Base-by-base conservation (phyloP, 2,113 vertebrate species). In the Microtus oregoni region DNA sequence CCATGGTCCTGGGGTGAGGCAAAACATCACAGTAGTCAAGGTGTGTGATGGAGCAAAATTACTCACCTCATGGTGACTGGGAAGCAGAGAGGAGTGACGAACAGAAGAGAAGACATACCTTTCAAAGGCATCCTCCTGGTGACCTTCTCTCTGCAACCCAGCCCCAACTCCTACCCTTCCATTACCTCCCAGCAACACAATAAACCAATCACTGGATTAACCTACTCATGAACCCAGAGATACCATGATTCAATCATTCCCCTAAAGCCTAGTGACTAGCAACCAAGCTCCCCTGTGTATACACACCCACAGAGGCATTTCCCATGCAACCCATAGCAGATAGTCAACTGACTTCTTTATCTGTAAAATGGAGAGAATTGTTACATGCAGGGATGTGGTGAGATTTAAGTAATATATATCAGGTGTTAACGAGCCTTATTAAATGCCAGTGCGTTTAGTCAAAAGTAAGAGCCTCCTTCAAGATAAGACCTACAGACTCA, bases 321-420 rank as follows among this genome's bases (percentile, higher is more conserved):
- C 32, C 78, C 22, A 52, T n/a, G 75, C 58, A 67, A 78, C 50
- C 41, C 41, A n/a, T 15, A 76, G 32, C 11, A 47, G 70, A 86
- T 58, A 87, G 73, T 77, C 72, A 96, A 75, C 41, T 79, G 96
- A 32, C 50, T 96, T 94, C 78, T 47, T 73, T 32, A 76, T 13
- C 8, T 92, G 58, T 89, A 81, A 95, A 96, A 96, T 90, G 70
- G 17, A 5, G 44, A 2, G 58, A 86, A 95, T 77, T 55, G 90
- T 55, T 79, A n/a, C 15, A 13, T 38, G 13, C 13, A 79, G 22
- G 7, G 7, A 28, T 76, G 19, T 35, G 58, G 14, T 76, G 13
- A 92, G 20, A 35, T 55, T 86, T 73, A 73, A 91, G 58, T 72
- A 26, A 92, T 38, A 82, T 61, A 93, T 89, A 86, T 47, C 15